phyloP scores from a whole-genome alignment of 2,888 invertebrate genomes.

The Brachyopa scutellaris region DNA sequence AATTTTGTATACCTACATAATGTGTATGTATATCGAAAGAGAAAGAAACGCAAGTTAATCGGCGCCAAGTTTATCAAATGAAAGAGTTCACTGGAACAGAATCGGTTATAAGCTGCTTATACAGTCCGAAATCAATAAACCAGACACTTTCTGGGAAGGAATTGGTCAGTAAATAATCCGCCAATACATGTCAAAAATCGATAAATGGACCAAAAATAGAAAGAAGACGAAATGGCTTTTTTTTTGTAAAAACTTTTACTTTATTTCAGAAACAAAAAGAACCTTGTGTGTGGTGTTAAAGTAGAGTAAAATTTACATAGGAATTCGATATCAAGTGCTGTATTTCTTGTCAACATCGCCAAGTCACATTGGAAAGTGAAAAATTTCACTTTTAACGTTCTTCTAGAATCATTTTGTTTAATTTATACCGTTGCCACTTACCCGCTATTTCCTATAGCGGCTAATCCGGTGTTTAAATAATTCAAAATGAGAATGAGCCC shows the following conservation, averaged over 20 bases:
- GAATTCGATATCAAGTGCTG: slow-evolving; percentile 32
- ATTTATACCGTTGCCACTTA: neutral
- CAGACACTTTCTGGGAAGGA: slow-evolving; percentile 14
- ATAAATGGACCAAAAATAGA: slow-evolving; percentile 24
- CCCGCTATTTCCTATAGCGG: slow-evolving; percentile 4
- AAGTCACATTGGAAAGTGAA: slow-evolving; percentile 53
- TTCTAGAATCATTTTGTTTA: neutral
- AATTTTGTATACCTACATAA: too few species aligned
- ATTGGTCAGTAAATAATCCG: slow-evolving; percentile 12
- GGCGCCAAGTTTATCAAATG: neutral
- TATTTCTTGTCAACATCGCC: slow-evolving; percentile 34
- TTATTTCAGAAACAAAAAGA: slow-evolving; percentile 49
- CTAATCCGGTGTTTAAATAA: slow-evolving; percentile 14
- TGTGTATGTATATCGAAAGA: too few species aligned
- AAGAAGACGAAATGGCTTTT: slow-evolving; percentile 14
- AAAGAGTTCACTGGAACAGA: slow-evolving; percentile 26
- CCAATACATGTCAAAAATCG: slow-evolving; percentile 21
- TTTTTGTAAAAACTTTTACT: slow-evolving; percentile 52
- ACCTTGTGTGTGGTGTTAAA: slow-evolving; percentile 28
- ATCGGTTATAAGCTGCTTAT: slow-evolving; percentile 49
- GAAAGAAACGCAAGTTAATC: slow-evolving; percentile 51
- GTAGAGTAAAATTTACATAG: slow-evolving; percentile 61
- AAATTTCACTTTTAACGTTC: slow-evolving; percentile 55
- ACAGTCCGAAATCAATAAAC: neutral
- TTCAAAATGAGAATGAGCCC: neutral